phyloP scores from a whole-genome alignment of 2,113 vertebrate genomes.

The Neoarius graeffei region DNA sequence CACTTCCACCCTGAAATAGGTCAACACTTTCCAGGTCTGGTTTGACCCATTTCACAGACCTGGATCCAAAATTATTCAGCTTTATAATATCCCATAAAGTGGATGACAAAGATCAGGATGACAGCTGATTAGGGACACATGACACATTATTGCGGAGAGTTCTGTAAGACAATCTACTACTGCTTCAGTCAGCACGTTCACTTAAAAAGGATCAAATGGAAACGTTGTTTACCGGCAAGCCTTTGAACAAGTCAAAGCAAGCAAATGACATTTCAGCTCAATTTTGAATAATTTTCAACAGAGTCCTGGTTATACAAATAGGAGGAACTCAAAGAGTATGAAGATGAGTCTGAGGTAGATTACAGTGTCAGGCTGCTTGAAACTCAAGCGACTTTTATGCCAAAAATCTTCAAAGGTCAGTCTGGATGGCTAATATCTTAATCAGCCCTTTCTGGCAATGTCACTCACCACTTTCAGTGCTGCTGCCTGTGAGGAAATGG shows the following conservation, averaged over 20 bases:
- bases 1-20: constrained; percentile 34
- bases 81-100: constrained; percentile 10
- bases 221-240: constrained; percentile 2
- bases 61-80: constrained; percentile 29
- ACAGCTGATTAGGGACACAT: not conserved
- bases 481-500: constrained; percentile 20
- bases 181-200: not conserved
- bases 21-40: constrained; percentile 34
- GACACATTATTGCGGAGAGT: not conserved
- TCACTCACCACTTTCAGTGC: constrained; percentile 56
- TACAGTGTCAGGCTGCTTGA: constrained; percentile 50
- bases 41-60: constrained; percentile 34
- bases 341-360: constrained; percentile 58
- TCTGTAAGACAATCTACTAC: not conserved
- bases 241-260: constrained; percentile 1
- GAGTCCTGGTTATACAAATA: constrained; percentile 13
- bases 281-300: constrained; percentile 11
- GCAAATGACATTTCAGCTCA: constrained; percentile 9
- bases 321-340: constrained; percentile 38
- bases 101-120: constrained; percentile 6
- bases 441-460: constrained; percentile 53
- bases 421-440: constrained; percentile 57
- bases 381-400: constrained; percentile 52
- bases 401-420: constrained; percentile 65
- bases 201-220: not conserved